Evolutionary conservation across 1,140 invertebrate genomes (phyloP), one percentile per base, ranked within the genome.

Genomic region (Microplitis mediator): DNA sequence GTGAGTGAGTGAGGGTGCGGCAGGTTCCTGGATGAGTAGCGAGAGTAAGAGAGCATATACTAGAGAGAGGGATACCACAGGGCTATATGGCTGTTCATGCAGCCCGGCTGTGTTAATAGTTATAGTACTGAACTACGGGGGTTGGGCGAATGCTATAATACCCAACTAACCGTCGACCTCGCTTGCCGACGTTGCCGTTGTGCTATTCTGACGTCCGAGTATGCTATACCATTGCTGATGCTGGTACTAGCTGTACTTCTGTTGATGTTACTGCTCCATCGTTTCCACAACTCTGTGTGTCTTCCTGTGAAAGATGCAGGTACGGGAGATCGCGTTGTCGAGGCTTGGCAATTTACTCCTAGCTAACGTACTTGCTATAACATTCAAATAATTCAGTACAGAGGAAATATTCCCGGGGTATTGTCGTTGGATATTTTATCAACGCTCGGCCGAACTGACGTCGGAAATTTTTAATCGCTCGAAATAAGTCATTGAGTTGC

Each of bases 91-190:
- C 32, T 39, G 32, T 67, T 50, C 60, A 67, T 74, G 68, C 54
- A 70, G 73, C 39, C 50, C 16, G 61, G 60, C 75, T 66, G 70
- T 76, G 72, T 74, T 76, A 76, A 76, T 76, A 76, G 75, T 76
- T 76, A 76, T 76, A 76, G 75, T 69, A 65, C 67, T 76, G 70
- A 74, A 76, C 75, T 76, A 74, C 73, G 69, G 70, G 69, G 75
- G 72, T 68, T 71, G 74, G 64, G 45, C 60, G 51, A 66, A 72
- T 69, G 75, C 75, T 72, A 76, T 76, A 76, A 76, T 76, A 76
- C 68, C 75, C 74, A 72, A 72, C 74, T 71, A 74, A 73, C 71
- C 69, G 52, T 70, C 72, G 67, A 69, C 71, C 75, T 71, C 65
- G 61, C 50, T 67, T n/a, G 32, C 31, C 60, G 45, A 62, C 8